Evolutionary conservation across 2,888 invertebrate species (phyloP), one percentile per base, ranked within the genome.

Genomic region (Apamea sordens): DNA sequence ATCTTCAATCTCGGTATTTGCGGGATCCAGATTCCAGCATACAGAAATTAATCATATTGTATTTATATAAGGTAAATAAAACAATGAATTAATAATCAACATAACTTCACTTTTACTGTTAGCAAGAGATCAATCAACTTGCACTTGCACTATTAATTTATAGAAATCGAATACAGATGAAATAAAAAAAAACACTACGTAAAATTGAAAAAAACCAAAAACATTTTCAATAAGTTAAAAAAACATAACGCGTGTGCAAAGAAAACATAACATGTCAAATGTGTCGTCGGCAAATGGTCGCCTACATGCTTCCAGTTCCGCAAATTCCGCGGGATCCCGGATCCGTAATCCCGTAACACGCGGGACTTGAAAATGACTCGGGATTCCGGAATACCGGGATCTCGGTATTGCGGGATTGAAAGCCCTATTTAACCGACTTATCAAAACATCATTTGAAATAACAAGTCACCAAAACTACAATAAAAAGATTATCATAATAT

Each of bases 401-500:
- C 56, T n/a, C 3, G 24, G 24, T n/a, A n/a, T n/a, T 59, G 56
- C n/a, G 56, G 11, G 4, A n/a, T n/a, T 59, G n/a, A 24, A n/a
- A 11, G 56, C n/a, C n/a, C 15, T 79, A 32, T n/a, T n/a, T n/a
- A 63, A 56, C 10, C 15, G 7, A 71, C 61, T 81, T 68, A 83
- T 67, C 73, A 67, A 82, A 77, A 77, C 64, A 61, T 77, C 8
- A 68, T 64, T 68, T 82, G 1, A 61, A 86, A 86, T 56, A 73
- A 76, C 7, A 63, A 76, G 64, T 59, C 36, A 28, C 32, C 2
- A 24, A 70, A 65, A 80, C 59, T 85, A 69, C 44, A 50, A 28
- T 70, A 72, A 83, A 77, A 75, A 56, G 18, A 71, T 67, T 77
- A 86, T 77, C 61, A 70, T 65, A 24, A 70, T 65, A 24, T 63